Base-by-base conservation (phyloP, 2,888 invertebrate species). In the Plagodis pulveraria region DNA sequence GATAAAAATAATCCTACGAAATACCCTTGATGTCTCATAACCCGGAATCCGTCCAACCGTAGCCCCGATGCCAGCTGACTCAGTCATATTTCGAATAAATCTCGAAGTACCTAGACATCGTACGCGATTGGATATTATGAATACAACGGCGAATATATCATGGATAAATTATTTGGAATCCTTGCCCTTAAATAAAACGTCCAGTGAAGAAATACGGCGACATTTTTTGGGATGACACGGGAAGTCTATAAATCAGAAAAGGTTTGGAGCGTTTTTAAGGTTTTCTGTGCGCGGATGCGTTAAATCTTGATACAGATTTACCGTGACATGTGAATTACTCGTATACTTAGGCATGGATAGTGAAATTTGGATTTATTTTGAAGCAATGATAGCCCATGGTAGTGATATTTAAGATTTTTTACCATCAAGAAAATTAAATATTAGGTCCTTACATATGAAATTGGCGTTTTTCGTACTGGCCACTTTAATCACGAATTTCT, bases 31-130 rank as follows among this genome's bases (percentile, higher is more conserved):
- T 38, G 45, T 22, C 55, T 42, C 54, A 43, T 51, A 11, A 51
- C 45, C 45, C 53, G 48, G 40, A 52, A 43, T 44, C 57, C 49
- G 45, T 50, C 49, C 46, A 44, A 57, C 50, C 57, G 52, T 36
- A 11, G 42, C 52, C 6, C 50, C 53, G 71, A 74, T 72, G 70
- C 67, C 66, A 60, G 61, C 65, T 58, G 68, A 67, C 69, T 68
- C 51, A 60, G 60, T 58, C 58, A 54, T 59, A 11, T 66, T 55
- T 60, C 63, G 6, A 69, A 77, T 77, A 74, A 74, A 78, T 77
- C 72, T 72, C 61, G 56, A 59, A 56, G 61, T 56, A 56, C 54
- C 50, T 12, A 33, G 50, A 54, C 51, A 52, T 40, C 60, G 48
- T 43, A 48, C 58, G 50, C 58, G 56, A 65, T 63, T 65, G 54